phyloP scores from a whole-genome alignment of 2,797 vertebrate species.

The Philypnodon macrostomus region DNA sequence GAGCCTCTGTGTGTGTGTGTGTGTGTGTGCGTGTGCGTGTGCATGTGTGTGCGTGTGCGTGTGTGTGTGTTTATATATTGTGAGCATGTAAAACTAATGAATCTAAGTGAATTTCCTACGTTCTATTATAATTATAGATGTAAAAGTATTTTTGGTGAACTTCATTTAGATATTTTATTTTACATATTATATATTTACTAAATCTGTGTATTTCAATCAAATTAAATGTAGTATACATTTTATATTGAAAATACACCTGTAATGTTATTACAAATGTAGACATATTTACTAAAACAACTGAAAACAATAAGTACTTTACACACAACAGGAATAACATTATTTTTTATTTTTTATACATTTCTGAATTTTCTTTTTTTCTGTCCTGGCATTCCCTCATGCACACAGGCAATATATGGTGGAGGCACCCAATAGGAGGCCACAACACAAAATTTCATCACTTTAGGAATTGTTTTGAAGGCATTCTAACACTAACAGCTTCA shows the following conservation, averaged over 20 bases:
- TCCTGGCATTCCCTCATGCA: slow-evolving; percentile 44
- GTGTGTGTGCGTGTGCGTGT: slow-evolving; percentile 24
- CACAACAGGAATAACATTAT: too few species aligned
- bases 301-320: too few species aligned
- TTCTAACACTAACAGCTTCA: slow-evolving; percentile 62
- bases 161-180: too few species aligned
- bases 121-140: too few species aligned
- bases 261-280: too few species aligned
- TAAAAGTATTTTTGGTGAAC: too few species aligned
- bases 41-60: slow-evolving; percentile 12
- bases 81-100: slow-evolving; percentile 22
- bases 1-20: slow-evolving; percentile 60
- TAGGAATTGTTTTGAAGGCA: slow-evolving; percentile 74
- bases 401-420: slow-evolving; percentile 10
- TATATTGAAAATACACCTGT: too few species aligned
- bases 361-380: too few species aligned
- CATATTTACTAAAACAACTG: too few species aligned
- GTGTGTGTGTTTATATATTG: slow-evolving; percentile 6
- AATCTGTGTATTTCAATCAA: too few species aligned
- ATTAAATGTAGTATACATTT: too few species aligned
- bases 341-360: too few species aligned
- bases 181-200: not conserved
- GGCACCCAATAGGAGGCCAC: slow-evolving; percentile 38
- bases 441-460: slow-evolving; percentile 70
- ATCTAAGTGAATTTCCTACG: slow-evolving; percentile 22